phyloP scores from a whole-genome alignment of 2,888 invertebrate species.

The Scelioninae gen. 2 region DNA sequence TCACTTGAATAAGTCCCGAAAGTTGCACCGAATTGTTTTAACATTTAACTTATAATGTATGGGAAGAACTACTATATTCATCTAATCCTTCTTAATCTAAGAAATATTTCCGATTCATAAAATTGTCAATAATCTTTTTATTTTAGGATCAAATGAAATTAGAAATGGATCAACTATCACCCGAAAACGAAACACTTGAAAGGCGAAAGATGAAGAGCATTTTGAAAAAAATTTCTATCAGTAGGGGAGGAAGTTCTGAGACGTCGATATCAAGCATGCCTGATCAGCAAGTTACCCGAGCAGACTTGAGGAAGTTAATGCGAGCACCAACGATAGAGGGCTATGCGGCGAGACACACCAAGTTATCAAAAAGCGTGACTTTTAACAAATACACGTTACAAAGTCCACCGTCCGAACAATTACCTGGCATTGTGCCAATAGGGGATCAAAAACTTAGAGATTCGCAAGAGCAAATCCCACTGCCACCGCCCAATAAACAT shows the following conservation, averaged over 20 bases:
- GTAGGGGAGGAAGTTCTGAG: slow-evolving; percentile 74
- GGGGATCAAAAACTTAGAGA: slow-evolving; percentile 64
- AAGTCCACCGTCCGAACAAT: slow-evolving; percentile 81
- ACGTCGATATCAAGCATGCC: slow-evolving; percentile 69
- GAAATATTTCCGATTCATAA: no score
- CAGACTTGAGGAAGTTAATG: slow-evolving; percentile 83
- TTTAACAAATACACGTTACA: slow-evolving; percentile 90
- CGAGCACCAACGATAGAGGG: slow-evolving; percentile 91
- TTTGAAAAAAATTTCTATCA: slow-evolving; percentile 86
- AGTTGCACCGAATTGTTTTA: no score
- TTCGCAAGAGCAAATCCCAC: slow-evolving; percentile 66
- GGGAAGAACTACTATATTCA: no score
- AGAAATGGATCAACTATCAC: slow-evolving; percentile 72
- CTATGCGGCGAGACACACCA: slow-evolving; percentile 91
- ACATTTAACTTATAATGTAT: no score
- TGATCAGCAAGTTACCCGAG: slow-evolving; percentile 74
- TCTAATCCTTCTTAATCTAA: no score
- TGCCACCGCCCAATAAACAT: slow-evolving; percentile 72
- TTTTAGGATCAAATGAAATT: slow-evolving; percentile 49
- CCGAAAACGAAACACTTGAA: slow-evolving; percentile 89
- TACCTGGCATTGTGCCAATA: slow-evolving; percentile 61
- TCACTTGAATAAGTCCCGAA: no score
- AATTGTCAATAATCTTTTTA: neutral
- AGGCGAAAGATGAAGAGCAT: slow-evolving; percentile 89
- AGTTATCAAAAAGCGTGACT: slow-evolving; percentile 91